These are phyloP conservation scores for Muscicapa adusta DNA, from an alignment of 2,113 vertebrate genomes.

Conservation along the genomic window DNA sequence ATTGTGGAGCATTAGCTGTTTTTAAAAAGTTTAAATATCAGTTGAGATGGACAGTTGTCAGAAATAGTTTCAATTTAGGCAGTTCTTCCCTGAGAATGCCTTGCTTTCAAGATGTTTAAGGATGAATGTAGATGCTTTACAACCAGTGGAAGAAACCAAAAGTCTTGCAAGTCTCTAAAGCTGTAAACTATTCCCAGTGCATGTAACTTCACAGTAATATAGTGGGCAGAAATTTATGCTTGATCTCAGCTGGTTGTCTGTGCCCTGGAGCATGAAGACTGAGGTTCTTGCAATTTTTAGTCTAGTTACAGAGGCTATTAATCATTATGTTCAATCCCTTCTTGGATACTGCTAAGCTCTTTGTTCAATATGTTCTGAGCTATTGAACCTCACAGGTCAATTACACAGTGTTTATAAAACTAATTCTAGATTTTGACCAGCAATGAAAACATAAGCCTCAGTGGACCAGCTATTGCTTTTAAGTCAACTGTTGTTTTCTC, in stretches of 20 bases:
- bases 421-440: conserved; percentile 45
- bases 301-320: conserved; percentile 40
- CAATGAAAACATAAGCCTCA: conserved; percentile 1
- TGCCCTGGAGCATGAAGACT: conserved; percentile 39
- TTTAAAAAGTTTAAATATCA: background rate
- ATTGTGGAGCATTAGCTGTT: background rate
- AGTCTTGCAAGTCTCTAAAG: background rate
- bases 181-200: background rate
- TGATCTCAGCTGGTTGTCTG: conserved; percentile 33
- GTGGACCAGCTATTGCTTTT: background rate
- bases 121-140: background rate
- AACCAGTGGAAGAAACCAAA: background rate
- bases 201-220: background rate
- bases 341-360: conserved; percentile 28
- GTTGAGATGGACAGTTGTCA: background rate
- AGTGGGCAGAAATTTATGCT: background rate
- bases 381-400: conserved; percentile 50
- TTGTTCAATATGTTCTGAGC: conserved; percentile 47
- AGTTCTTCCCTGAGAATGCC: background rate
- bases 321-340: conserved; percentile 42
- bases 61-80: background rate
- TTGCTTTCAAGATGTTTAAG: background rate
- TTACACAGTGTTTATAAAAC: conserved; percentile 52
- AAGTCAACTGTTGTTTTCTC: background rate
- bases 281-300: conserved; percentile 36